phyloP scores from a whole-genome alignment of 2,113 vertebrate genomes.

The Caracal caracal region DNA sequence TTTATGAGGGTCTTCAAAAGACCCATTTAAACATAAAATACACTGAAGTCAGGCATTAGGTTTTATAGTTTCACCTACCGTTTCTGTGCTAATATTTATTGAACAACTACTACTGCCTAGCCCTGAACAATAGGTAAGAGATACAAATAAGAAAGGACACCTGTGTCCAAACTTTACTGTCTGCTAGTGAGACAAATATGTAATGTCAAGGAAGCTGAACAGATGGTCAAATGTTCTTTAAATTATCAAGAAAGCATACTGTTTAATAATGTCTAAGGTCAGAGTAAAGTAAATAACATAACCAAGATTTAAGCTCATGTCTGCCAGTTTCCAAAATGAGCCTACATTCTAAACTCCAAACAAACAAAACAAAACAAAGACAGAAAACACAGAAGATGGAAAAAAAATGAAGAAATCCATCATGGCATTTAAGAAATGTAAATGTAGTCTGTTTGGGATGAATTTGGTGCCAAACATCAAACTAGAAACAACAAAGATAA shows the following conservation, averaged over 20 bases:
- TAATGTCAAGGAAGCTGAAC: background rate
- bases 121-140: background rate
- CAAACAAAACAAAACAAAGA: background rate
- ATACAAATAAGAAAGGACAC: background rate
- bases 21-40: background rate
- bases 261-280: background rate
- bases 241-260: background rate
- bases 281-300: background rate
- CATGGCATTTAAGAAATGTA: background rate
- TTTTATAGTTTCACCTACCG: too few relatives aligned
- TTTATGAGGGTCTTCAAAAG: background rate
- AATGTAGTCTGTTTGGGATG: background rate
- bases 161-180: background rate
- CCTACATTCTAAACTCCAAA: background rate
- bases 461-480: background rate
- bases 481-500: background rate
- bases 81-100: background rate
- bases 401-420: background rate
- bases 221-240: background rate
- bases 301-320: background rate
- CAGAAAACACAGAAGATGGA: background rate
- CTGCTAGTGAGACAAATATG: background rate
- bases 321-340: background rate
- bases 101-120: background rate
- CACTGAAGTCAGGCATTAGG: background rate